phyloP scores from a whole-genome alignment of 1,140 invertebrate genomes.

The Diprion similis region DNA sequence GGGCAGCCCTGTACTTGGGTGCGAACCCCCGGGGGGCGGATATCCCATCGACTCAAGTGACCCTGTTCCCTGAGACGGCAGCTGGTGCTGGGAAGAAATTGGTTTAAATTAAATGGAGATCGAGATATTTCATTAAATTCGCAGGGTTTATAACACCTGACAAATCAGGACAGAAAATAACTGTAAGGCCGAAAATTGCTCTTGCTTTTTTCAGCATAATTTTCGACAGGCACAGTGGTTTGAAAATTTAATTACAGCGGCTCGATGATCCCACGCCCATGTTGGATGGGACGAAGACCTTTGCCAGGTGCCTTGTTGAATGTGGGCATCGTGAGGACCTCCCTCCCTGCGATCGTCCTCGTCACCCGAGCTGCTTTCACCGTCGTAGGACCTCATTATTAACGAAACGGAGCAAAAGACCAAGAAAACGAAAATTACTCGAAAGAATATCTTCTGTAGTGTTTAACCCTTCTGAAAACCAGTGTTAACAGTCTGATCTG shows the following conservation, averaged over 20 bases:
- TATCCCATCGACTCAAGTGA: conserved; percentile 50
- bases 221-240: no score
- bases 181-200: no score
- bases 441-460: no score
- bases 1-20: conserved; percentile 39
- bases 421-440: no score
- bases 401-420: no score
- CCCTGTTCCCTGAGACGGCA: conserved; percentile 43
- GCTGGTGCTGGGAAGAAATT: conserved; percentile 40
- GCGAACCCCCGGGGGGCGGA: conserved; percentile 44
- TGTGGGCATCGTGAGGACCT: conserved; percentile 47
- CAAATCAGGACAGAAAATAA: no score
- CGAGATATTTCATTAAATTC: no score
- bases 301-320: conserved; percentile 54
- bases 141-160: no score
- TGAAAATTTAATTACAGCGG: conserved; percentile 32
- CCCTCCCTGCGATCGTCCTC: conserved; percentile 54
- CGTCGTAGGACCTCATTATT: conserved; percentile 58
- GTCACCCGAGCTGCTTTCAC: conserved; percentile 58
- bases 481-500: no score
- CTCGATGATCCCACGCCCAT: conserved; percentile 58
- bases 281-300: conserved; percentile 52
- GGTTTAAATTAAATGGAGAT: not conserved
- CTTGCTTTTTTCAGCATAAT: no score
- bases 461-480: no score